Conservation (phyloP, 2,888 invertebrate species). For the Morpho achilles region DNA sequence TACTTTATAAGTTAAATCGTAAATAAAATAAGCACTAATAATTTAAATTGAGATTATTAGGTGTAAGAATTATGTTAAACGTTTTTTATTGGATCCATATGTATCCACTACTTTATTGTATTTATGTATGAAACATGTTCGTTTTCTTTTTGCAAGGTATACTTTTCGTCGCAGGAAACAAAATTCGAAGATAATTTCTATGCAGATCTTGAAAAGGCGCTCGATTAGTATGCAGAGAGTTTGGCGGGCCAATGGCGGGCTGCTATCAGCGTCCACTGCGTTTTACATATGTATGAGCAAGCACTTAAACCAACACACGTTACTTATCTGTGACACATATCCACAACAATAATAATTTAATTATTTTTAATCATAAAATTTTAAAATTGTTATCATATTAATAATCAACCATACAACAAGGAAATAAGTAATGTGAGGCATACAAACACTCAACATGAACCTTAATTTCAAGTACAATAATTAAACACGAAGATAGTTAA, state of each 20-base stretch:
- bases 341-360: slow-evolving; percentile 39
- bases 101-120: too few species aligned
- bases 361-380: slow-evolving; percentile 34
- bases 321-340: slow-evolving; percentile 70
- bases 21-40: too few species aligned
- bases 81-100: too few species aligned
- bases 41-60: too few species aligned
- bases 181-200: slow-evolving; percentile 59
- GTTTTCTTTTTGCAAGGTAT: slow-evolving; percentile 35
- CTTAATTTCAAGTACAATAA: background rate
- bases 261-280: slow-evolving; percentile 48
- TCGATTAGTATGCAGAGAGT: slow-evolving; percentile 66
- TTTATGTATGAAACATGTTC: background rate
- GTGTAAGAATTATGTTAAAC: too few species aligned
- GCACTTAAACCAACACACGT: slow-evolving; percentile 52
- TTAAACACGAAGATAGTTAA: too few species aligned
- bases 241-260: slow-evolving; percentile 61
- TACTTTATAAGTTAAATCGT: background rate
- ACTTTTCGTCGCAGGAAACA: slow-evolving; percentile 51
- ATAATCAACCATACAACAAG: background rate
- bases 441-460: background rate
- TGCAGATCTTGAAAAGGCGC: slow-evolving; percentile 58
- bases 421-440: background rate
- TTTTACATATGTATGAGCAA: slow-evolving; percentile 68
- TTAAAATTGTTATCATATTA: too few species aligned